Evolutionary conservation across 2,113 vertebrate species (phyloP).

Genomic region (Zosterops hypoxanthus): DNA sequence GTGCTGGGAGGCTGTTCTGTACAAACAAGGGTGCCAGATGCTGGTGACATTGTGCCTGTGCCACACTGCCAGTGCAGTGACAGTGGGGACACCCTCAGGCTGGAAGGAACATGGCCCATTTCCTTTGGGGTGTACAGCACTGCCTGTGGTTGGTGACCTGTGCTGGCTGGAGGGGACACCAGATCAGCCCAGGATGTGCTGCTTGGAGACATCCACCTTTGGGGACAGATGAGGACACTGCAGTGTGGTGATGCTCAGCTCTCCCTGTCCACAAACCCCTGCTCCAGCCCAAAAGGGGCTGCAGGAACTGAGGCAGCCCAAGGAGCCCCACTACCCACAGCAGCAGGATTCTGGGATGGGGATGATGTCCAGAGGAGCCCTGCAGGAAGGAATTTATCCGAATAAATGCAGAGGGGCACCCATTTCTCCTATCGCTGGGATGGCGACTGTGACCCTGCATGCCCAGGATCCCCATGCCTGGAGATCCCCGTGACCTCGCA

Average conservation of each 20-base stretch:
- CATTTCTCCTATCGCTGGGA: accelerated
- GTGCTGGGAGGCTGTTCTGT: accelerated
- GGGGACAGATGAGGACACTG: neutral
- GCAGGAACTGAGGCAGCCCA: neutral
- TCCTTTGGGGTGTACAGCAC: no score
- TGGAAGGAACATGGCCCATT: neutral
- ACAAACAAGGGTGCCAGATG: neutral
- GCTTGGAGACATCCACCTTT: neutral
- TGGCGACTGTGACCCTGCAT: accelerated
- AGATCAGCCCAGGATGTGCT: accelerated
- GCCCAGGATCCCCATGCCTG: accelerated
- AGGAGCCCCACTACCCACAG: accelerated
- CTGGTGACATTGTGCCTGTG: neutral
- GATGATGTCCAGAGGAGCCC: neutral
- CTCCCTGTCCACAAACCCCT: neutral
- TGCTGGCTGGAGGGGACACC: neutral
- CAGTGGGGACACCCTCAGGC: neutral
- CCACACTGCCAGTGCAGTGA: neutral
- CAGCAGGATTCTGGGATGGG: neutral
- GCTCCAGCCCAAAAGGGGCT: neutral
- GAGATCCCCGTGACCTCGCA: neutral
- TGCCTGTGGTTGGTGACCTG: neutral
- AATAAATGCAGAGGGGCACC: neutral
- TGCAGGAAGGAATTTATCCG: no score
- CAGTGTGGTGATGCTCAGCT: accelerated